Evolutionary conservation across 1,140 invertebrate species (phyloP).

Genomic region (Zaprionus capensis): DNA sequence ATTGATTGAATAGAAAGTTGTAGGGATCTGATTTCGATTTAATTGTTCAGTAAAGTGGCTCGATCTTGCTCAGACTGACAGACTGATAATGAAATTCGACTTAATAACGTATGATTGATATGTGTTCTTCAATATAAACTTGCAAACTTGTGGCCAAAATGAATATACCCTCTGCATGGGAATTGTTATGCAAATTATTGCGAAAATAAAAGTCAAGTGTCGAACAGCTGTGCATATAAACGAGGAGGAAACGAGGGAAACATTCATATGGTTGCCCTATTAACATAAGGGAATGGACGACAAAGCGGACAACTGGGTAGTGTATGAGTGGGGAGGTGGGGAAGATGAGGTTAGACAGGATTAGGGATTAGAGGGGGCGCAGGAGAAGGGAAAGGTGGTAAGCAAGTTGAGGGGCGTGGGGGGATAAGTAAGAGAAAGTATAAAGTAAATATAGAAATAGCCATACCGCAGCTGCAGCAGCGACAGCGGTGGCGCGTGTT

Average conservation of each 20-base stretch:
- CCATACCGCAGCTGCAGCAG: conserved; percentile 89
- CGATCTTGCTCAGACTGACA: too few relatives aligned
- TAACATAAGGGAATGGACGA: neutral
- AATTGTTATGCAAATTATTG: conserved; percentile 1
- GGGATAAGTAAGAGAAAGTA: conserved; percentile 62
- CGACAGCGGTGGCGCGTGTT: conserved; percentile 94
- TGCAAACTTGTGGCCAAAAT: neutral
- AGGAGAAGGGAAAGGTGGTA: conserved; percentile 9
- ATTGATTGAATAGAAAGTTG: too few relatives aligned
- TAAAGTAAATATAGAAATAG: conserved; percentile 78
- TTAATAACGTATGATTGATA: too few relatives aligned
- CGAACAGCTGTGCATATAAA: conserved; percentile 1
- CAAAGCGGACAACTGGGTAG: neutral
- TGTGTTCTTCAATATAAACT: neutral
- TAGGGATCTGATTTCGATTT: too few relatives aligned
- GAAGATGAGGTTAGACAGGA: conserved; percentile 1
- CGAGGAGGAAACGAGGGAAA: neutral
- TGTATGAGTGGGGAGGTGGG: conserved; percentile 12
- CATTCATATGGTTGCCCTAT: conserved; percentile 1
- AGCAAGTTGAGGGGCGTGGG: neutral
- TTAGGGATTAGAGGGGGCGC: neutral
- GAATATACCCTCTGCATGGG: neutral
- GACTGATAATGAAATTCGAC: too few relatives aligned
- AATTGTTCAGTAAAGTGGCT: too few relatives aligned
- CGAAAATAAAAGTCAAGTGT: conserved; percentile 1